phyloP scores from a whole-genome alignment of 2,113 vertebrate genomes.

The Trichomycterus rosablanca region DNA sequence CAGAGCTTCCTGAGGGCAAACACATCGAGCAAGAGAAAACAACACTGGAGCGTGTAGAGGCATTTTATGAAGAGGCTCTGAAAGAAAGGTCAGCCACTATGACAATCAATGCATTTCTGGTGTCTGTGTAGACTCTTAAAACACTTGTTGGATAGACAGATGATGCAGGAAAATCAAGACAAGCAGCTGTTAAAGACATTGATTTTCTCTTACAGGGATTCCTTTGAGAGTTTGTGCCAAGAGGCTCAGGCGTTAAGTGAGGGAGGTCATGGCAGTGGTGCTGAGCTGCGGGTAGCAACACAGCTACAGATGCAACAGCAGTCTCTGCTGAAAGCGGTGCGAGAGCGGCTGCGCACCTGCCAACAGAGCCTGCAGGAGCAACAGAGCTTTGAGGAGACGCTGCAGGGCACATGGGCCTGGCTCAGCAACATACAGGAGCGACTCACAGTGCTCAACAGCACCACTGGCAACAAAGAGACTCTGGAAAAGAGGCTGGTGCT shows the following conservation, averaged over 20 bases:
- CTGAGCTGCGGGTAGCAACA: slow-evolving; percentile 75
- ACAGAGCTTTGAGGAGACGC: slow-evolving; percentile 82
- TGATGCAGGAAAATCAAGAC: neutral
- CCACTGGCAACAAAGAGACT: slow-evolving; percentile 76
- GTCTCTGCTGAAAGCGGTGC: slow-evolving; percentile 73
- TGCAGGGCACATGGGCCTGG: slow-evolving; percentile 83
- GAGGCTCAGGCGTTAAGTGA: slow-evolving; percentile 82
- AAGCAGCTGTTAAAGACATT: neutral
- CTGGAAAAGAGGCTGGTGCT: slow-evolving; percentile 80
- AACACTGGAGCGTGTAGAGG: slow-evolving; percentile 81
- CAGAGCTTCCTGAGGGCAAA: slow-evolving; percentile 77
- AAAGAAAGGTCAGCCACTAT: slow-evolving; percentile 74
- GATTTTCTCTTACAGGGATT: slow-evolving; percentile 70
- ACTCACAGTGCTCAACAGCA: slow-evolving; percentile 76
- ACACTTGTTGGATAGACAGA: neutral
- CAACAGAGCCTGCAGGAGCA: slow-evolving; percentile 89
- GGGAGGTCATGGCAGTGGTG: slow-evolving; percentile 76
- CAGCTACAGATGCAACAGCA: slow-evolving; percentile 83
- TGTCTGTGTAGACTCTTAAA: neutral
- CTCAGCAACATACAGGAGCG: slow-evolving; percentile 79
- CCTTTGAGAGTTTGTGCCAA: slow-evolving; percentile 84
- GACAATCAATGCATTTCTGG: neutral
- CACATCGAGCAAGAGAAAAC: slow-evolving; percentile 81
- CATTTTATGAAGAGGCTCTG: slow-evolving; percentile 83
- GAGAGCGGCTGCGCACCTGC: slow-evolving; percentile 74